Evolutionary conservation across 2,888 invertebrate genomes (phyloP).

Genomic region (Oscheius myriophilus): DNA sequence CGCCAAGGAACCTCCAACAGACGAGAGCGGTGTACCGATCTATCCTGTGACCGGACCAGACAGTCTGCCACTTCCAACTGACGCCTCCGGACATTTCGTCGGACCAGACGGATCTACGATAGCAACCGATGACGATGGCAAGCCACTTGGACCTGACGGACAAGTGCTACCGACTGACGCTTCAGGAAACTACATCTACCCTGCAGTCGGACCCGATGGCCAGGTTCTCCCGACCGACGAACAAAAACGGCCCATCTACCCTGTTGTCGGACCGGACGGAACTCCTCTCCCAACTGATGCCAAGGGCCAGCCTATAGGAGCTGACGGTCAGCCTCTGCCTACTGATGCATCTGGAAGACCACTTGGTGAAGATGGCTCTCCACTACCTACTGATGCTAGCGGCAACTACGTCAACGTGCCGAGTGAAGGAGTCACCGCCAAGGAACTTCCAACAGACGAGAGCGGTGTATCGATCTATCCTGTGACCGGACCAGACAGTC

Average conservation of each 20-base stretch:
- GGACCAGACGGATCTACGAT: slow-evolving; percentile 4
- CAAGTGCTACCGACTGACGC: slow-evolving; percentile 46
- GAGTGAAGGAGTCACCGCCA: neutral
- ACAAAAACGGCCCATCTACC: slow-evolving; percentile 38
- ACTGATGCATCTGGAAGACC: slow-evolving; percentile 43
- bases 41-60: slow-evolving; percentile 47
- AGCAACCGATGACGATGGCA: slow-evolving; percentile 25
- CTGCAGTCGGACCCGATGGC: slow-evolving; percentile 41
- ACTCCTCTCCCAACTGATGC: slow-evolving; percentile 40
- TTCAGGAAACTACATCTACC: slow-evolving; percentile 40
- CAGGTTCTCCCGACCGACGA: slow-evolving; percentile 49
- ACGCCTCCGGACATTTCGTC: slow-evolving; percentile 35
- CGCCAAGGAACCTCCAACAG: slow-evolving; percentile 30
- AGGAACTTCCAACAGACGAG: slow-evolving; percentile 26
- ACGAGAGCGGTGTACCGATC: slow-evolving; percentile 33
- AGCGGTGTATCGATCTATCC: slow-evolving; percentile 25
- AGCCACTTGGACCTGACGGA: slow-evolving; percentile 30
- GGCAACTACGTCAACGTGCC: slow-evolving; percentile 34
- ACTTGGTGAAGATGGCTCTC: slow-evolving; percentile 2
- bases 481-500: slow-evolving; percentile 36
- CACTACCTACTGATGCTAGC: slow-evolving; percentile 44
- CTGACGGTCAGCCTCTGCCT: slow-evolving; percentile 37
- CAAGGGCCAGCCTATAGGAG: slow-evolving; percentile 39
- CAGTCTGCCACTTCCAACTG: slow-evolving; percentile 47
- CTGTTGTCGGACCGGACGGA: slow-evolving; percentile 33